Base-by-base conservation (phyloP, 2,888 invertebrate species). In the Pseudolycoriella hygida region DNA sequence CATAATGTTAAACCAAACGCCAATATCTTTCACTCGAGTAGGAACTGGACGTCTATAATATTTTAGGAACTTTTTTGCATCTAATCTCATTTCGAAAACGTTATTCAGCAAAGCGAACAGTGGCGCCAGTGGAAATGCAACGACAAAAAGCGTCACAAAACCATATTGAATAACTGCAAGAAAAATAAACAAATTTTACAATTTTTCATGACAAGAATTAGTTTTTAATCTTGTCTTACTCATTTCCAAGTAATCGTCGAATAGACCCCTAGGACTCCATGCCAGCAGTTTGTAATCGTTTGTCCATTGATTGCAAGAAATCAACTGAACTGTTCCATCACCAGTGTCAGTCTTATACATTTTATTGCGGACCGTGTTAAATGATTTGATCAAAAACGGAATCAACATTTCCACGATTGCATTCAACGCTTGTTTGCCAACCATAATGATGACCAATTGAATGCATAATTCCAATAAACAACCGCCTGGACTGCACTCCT, bases 221-320 rank as follows among this genome's bases (percentile, higher is more conserved):
- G 4, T 6, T 6, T 25, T 14, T 34, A 12, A 8, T 14, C 43
- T 41, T 19, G 47, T 40, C 68, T 61, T 59, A 82, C 83, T 77
- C 85, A 89, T 87, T 71, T 88, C 87, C 45, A 88, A 67, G 64
- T 88, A 88, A 62, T 88, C 87, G 41, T 75, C 72, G 61, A 85
- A 87, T 39, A 89, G 67, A 30, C 80, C 79, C 48, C 75, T 69
- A 17, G 75, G 73, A 45, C 76, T 68, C 58, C 75, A 72, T 40
- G 75, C 71, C 20, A 72, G 62, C 46, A 86, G 63, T 56, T 76
- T 72, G 55, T 74, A 81, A 62, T 86, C 86, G 55, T 78, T 75
- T 48, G 81, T 80, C 77, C 80, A 83, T 48, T 79, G 77, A 55
- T 76, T 76, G 52, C 68, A 69, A 39, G 68, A 69, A n/a, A 70